Percentiles rank a stretch among this genome's conserved stretches.
Evolutionary conservation across 1,140 invertebrate genomes (phyloP).

Genomic region (Ooceraea biroi): DNA sequence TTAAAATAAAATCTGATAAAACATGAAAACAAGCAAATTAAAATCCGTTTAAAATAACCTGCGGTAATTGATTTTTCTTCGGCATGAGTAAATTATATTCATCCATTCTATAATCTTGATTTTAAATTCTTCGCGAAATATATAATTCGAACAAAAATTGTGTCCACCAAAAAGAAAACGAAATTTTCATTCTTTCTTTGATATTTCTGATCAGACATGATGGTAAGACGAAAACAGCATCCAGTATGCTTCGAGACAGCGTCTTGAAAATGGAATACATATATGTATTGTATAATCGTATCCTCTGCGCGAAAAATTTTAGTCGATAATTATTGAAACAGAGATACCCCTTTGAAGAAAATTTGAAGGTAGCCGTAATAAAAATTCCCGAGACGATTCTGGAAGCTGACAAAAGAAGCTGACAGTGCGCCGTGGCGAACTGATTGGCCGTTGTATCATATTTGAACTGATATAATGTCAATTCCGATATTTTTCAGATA

Average conservation of each 20-base stretch:
- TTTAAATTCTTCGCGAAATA: constrained; percentile 25
- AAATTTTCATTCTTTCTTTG: constrained; percentile 2
- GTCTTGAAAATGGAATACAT: constrained; percentile 9
- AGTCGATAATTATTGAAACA: too few relatives aligned
- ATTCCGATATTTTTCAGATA: too few relatives aligned
- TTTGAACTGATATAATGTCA: too few relatives aligned
- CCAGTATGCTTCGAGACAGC: constrained; percentile 12
- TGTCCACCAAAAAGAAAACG: not conserved
- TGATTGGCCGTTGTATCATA: too few relatives aligned
- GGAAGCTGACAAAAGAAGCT: too few relatives aligned
- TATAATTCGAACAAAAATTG: constrained; percentile 12
- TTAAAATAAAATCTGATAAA: not conserved
- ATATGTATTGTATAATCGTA: constrained; percentile 20
- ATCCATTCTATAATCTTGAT: not conserved
- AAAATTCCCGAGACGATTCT: too few relatives aligned
- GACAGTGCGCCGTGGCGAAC: too few relatives aligned
- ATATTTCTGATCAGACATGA: not conserved
- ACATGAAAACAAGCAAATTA: not conserved
- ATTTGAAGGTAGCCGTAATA: too few relatives aligned
- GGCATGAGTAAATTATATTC: not conserved
- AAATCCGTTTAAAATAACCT: not conserved
- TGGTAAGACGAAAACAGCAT: not conserved
- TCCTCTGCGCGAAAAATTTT: not conserved
- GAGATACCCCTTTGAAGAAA: too few relatives aligned
- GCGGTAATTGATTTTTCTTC: constrained; percentile 27